Base-by-base conservation (phyloP, 1,140 invertebrate species). In the Heliconius congener region DNA sequence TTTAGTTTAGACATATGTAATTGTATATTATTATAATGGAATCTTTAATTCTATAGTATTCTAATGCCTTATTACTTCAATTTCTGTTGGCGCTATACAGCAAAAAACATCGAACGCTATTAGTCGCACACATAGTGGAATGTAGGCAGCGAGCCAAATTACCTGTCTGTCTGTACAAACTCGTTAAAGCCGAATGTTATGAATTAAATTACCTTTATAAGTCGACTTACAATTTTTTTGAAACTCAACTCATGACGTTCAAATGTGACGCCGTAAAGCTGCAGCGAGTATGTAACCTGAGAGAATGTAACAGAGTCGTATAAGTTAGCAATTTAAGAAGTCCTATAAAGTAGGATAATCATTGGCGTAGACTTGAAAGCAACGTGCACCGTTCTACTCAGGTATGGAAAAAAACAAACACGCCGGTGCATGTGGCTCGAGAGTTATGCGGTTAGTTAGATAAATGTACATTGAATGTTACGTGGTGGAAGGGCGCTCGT, bases 141-240 rank as follows among this genome's bases (percentile, higher is more conserved):
- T 91, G 86, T 89, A 86, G 90, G 90, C 89, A 88, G 2, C 82
- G 71, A 74, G 87, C 90, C 90, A 91, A 90, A 88, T 88, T 87
- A 90, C 89, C 84, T 87, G 85, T 83, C 81, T 66, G 80, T 74
- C 75, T 83, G 82, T 86, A 80, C 52, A 76, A 77, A 73, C 79
- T 80, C 74, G 79, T 80, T 85, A 86, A 84, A 82, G 79, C 73
- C 77, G 74, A 84, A 81, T 86, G 83, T 85, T 90, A 85, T 87
- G 85, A 87, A 87, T 88, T 80, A 80, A 76, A 80, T 80, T 86
- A 87, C 80, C 66, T 81, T 78, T 81, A 79, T n/a, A 73, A 77
- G 50, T 73, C 66, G 76, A 73, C 42, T 73, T 57, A 71, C 75
- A 55, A 46, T 46, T 30, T 76, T 76, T 76, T 42, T 76, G 27